Percentiles rank a stretch among this genome's conserved stretches.
Conservation (phyloP, 1,140 invertebrate genomes). For the Grapholita molesta region DNA sequence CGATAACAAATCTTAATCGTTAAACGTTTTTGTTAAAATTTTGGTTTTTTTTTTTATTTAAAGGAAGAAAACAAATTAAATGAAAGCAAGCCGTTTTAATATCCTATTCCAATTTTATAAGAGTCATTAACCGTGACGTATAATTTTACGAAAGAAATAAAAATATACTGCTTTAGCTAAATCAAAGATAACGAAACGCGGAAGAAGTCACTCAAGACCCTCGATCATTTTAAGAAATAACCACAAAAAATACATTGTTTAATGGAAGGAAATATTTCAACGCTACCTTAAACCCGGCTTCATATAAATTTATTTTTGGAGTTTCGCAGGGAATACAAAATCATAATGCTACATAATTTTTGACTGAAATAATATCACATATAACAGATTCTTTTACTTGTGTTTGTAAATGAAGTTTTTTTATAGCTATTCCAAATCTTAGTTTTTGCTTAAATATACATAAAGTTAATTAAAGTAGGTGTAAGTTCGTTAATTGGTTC, state of each 20-base stretch:
- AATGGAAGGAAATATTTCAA: conserved; percentile 3
- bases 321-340: not conserved
- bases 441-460: no score
- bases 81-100: no score
- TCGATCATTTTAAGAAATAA: conserved; percentile 10
- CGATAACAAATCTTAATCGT: no score
- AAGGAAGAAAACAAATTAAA: no score
- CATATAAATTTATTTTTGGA: conserved; percentile 7
- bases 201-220: conserved; percentile 8
- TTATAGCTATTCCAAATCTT: no score
- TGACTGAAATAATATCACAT: not conserved
- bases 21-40: no score
- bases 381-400: no score
- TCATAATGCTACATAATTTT: not conserved
- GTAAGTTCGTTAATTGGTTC: not conserved
- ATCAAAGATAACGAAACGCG: not conserved
- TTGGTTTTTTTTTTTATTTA: no score
- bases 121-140: no score
- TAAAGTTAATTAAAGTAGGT: not conserved
- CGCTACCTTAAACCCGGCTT: not conserved
- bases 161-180: not conserved
- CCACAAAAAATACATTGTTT: conserved; percentile 11
- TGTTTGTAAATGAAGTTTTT: no score
- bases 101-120: no score
- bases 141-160: not conserved